Base-by-base conservation (phyloP, 1,140 invertebrate genomes). In the Trachymyrmex septentrionalis region DNA sequence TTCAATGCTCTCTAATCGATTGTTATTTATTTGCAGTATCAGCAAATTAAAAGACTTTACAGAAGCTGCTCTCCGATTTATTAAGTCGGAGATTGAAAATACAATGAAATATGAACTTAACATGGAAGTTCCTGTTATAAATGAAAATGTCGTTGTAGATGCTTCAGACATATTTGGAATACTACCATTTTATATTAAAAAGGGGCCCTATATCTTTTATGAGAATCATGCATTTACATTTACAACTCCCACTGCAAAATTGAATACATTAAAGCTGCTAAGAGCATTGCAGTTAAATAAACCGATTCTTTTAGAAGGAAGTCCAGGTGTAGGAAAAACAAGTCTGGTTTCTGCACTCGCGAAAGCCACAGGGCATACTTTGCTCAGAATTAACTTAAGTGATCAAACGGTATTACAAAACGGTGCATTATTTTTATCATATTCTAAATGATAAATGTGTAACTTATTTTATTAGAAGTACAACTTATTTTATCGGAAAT, bases 241-340 rank as follows among this genome's bases (percentile, higher is more conserved):
- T 88, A 96, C 97, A 61, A 98, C 99, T 0, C 97, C 98, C 1
- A 99, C 98, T 9, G 98, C 98, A 1, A 96, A 96, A 82, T 94
- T 96, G 9, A 99, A 99, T 96, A 96, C 97, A 2, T 95, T 98
- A 38, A 96, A 98, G 91, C 92, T 99, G 27, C 94, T 99, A 38
- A 96, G 99, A 86, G 99, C 97, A 0, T 95, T 99, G 87, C 98
- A 99, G 84, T 95, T 99, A 76, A 96, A 96, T 64, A 99, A 99
- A 93, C 99, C 99, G 0, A 97, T 99, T 75, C 96, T 99, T 69
- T 94, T 99, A 44, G 99, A 99, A 96, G 99, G 99, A 19, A 99
- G 98, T 93, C 99, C 99, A 2, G 99, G 99, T 4, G 99, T 99
- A 57, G 99, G 99, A 5, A 99, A 99, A 96, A 99, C 99, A 0